Conservation (phyloP, 92 coral and sea anemone species). For the Ricordea florida region DNA sequence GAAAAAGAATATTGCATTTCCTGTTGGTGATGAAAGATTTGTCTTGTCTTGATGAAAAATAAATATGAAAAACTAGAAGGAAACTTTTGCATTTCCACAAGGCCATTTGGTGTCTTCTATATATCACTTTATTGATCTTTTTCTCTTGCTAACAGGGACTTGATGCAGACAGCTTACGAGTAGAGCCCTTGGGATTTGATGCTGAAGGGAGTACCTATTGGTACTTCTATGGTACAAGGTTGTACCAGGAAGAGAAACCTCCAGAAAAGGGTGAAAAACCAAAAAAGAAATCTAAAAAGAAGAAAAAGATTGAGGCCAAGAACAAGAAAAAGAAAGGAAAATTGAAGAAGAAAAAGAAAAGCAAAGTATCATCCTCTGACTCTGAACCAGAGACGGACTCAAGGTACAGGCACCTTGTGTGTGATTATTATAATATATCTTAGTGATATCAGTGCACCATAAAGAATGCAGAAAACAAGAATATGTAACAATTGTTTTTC, state of each 20-base stretch:
- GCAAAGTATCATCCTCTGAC: constrained; percentile 65
- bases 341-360: constrained; percentile 71
- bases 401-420: background rate
- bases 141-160: constrained; percentile 52
- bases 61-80: too few relatives aligned
- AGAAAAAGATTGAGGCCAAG: constrained; percentile 69
- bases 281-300: constrained; percentile 68
- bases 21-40: too few relatives aligned
- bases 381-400: constrained; percentile 68
- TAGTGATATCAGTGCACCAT: too few relatives aligned
- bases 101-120: too few relatives aligned
- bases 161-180: constrained; percentile 97
- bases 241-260: constrained; percentile 78
- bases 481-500: too few relatives aligned
- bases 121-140: background rate
- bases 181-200: constrained; percentile 92
- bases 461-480: too few relatives aligned
- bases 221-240: constrained; percentile 96
- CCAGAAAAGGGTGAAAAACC: constrained; percentile 59
- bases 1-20: too few relatives aligned
- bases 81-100: too few relatives aligned
- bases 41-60: too few relatives aligned
- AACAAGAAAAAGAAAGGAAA: constrained; percentile 77
- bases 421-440: background rate
- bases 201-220: constrained; percentile 82